Base-by-base conservation (phyloP, 1,140 invertebrate genomes). In the Holotrichia oblita region DNA sequence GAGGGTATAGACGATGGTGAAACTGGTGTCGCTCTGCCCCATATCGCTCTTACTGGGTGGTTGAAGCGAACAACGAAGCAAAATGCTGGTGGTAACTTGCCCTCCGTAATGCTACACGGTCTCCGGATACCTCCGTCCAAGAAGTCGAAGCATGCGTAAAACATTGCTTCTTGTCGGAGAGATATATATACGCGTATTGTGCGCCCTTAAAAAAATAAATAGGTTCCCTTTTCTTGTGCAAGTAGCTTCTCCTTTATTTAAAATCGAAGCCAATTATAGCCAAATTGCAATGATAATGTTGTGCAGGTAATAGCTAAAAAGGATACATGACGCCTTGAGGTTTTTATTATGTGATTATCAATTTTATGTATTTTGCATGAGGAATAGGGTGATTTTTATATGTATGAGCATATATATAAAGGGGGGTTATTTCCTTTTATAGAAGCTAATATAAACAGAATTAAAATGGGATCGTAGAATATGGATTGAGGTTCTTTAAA, bases 1-100 rank as follows among this genome's bases (percentile, higher is more conserved):
- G 82, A 89, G 86, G 81, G 86, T 90, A 82, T 88, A 86, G 85
- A 89, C 84, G 82, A 89, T 82, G 81, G 88, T 86, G 84, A 89
- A 89, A 87, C 88, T 89, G 80, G 89, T 88, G 84, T 89, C 88
- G 82, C 84, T 87, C 84, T 89, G 84, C 87, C 88, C 89, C 89
- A 90, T 90, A 12, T 10, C 61, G 22, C n/a, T 69, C 7, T 9
- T 20, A 10, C 2, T 69, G 79, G 82, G 84, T 74, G 73, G 73
- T 22, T 40, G 73, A 74, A 74, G 40, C 17, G 40, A 20, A 34
- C 17, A 20, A 20, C 4, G 64, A 9, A 40, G n/a, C 22, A 72
- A 72, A 72, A 72, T 40, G 34, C 34, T 20, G 64, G 12, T 40
- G 12, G 34, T 10, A 40, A 34, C 22, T 34, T n/a, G n/a, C n/a